Conservation (phyloP, 2,797 vertebrate genomes). For the Melopsittacus undulatus region DNA sequence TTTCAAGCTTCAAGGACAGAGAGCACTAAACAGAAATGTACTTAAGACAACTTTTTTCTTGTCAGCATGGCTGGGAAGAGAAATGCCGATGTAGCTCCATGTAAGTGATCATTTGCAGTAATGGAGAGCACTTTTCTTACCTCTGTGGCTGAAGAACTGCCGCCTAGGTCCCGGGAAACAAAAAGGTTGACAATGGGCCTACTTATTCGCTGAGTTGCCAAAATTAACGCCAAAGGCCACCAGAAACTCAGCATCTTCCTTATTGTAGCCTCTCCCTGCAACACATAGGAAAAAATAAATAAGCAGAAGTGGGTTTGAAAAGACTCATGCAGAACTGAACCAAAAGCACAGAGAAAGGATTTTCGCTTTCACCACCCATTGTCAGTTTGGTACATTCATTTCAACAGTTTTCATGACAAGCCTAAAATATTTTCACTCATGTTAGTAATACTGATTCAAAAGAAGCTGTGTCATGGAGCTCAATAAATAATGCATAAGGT, state of each 20-base stretch:
- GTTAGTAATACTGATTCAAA: background rate
- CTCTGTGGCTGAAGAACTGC: constrained; percentile 88
- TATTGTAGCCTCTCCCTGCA: constrained; percentile 93
- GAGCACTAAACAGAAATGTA: background rate
- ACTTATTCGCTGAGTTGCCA: constrained; percentile 97
- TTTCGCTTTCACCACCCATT: background rate
- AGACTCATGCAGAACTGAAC: background rate
- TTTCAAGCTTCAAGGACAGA: background rate
- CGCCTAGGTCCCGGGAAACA: constrained; percentile 95
- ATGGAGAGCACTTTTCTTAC: constrained; percentile 66
- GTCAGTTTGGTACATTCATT: background rate
- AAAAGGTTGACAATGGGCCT: constrained; percentile 98
- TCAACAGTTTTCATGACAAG: background rate
- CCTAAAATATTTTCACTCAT: background rate
- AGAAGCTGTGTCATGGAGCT: background rate
- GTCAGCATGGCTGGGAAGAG: background rate
- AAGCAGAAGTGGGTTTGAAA: background rate
- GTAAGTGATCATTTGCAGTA: background rate
- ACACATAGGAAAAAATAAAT: background rate
- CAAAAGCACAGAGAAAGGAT: background rate
- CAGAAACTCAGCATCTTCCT: constrained; percentile 98
- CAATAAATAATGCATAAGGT: background rate
- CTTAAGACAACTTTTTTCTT: background rate
- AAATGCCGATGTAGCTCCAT: background rate
- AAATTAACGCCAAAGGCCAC: constrained; percentile 97